Base-by-base conservation (phyloP, 2,113 vertebrate genomes). In the Guaruba guarouba region DNA sequence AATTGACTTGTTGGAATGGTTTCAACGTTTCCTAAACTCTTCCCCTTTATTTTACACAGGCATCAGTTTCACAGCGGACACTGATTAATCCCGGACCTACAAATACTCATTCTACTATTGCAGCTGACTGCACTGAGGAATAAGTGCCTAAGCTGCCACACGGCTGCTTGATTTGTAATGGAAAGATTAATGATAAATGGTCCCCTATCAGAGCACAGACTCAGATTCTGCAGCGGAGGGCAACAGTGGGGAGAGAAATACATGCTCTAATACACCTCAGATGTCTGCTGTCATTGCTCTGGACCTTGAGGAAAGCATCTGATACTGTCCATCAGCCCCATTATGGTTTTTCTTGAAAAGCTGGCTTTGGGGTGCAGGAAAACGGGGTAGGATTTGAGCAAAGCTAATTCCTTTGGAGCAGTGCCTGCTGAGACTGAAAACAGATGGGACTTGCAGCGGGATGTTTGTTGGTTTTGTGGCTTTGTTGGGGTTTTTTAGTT, bases 391-490 rank as follows among this genome's bases (percentile, higher is more conserved):
- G 79, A 80, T 76, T 81, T 51, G 73, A 94, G 84, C 79, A 87
- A 78, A 86, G 76, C 87, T 49, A 85, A 92, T 93, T 77, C 74
- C 66, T 23, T 49, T 90, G 92, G 89, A 97, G 62, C 11, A 12
- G 4, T 31, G 88, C 84, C 91, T 66, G 79, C 62, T 8, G 37
- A 57, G 87, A 93, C 41, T 63, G 70, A 49, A 95, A 95, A 69
- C 96, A 95, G 93, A 95, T 86, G 93, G 81, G 55, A 3, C 17
- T 79, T 88, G 64, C 59, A 74, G 92, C 0, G 11, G 77, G 66
- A 71, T 93, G 95, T 95, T 96, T 93, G 96, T 93, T 93, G 96
- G 68, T 76, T 93, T 92, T 92, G 82, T 87, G 54, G 84, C 10
- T 76, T 80, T 92, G 68, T 86, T 85, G 70, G 18, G 23, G 12